phyloP scores from a whole-genome alignment of 2,888 invertebrate genomes.

The Mellilla xanthometata region DNA sequence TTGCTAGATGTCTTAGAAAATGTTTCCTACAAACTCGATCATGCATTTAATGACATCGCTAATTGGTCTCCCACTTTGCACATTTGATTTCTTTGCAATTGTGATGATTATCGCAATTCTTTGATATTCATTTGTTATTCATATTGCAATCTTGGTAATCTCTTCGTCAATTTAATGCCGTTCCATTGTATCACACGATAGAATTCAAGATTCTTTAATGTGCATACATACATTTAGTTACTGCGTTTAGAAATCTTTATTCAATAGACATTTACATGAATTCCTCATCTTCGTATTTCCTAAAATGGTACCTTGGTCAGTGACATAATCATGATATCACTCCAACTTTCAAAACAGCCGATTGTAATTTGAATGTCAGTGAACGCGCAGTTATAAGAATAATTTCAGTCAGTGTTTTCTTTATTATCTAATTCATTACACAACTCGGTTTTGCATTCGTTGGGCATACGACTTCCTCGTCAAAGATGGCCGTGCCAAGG shows the following conservation, averaged over 20 bases:
- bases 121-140: neutral
- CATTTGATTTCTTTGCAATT: slow-evolving; percentile 18
- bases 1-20: slow-evolving; percentile 66
- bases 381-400: slow-evolving; percentile 44
- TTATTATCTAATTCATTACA: slow-evolving; percentile 29
- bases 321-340: slow-evolving; percentile 1
- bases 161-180: neutral
- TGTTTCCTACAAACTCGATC: slow-evolving; percentile 77
- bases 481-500: slow-evolving; percentile 16
- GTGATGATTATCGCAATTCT: slow-evolving; percentile 6
- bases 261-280: no score
- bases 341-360: slow-evolving; percentile 32
- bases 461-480: slow-evolving; percentile 25
- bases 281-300: neutral
- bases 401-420: slow-evolving; percentile 29
- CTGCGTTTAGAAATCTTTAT: neutral
- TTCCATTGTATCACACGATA: neutral
- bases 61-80: slow-evolving; percentile 43
- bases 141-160: neutral
- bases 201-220: no score
- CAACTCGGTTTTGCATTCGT: slow-evolving; percentile 26
- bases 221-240: neutral
- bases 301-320: slow-evolving; percentile 6
- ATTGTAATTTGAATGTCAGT: slow-evolving; percentile 37
- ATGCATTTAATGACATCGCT: slow-evolving; percentile 66